Evolutionary conservation across 2,888 invertebrate genomes (phyloP).

Genomic region (Mythimna vitellina): DNA sequence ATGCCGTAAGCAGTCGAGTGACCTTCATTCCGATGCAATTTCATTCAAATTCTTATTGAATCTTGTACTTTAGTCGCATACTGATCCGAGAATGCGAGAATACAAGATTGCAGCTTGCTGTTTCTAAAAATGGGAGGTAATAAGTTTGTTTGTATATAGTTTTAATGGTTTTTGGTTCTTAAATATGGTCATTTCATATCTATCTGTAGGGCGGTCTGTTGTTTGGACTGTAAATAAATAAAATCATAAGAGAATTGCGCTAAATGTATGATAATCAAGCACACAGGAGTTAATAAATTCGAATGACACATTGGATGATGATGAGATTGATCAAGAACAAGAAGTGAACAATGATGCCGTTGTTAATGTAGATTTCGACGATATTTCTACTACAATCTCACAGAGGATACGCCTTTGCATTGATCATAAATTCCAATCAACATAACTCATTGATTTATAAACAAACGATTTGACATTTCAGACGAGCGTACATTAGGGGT

Average conservation of each 20-base stretch:
- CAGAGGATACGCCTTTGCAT: constrained; percentile 14
- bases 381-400: neutral
- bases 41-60: constrained; percentile 59
- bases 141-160: constrained; percentile 14
- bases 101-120: constrained; percentile 15
- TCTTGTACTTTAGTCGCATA: constrained; percentile 46
- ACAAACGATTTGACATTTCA: constrained; percentile 32
- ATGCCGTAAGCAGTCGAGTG: constrained; percentile 65
- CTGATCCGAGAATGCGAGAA: constrained; percentile 26
- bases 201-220: neutral
- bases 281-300: neutral
- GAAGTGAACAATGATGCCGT: constrained; percentile 1
- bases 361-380: constrained; percentile 10
- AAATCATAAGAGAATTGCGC: neutral
- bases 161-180: neutral
- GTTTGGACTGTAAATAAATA: neutral
- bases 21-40: constrained; percentile 67
- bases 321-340: neutral
- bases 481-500: constrained; percentile 33
- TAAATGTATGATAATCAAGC: neutral
- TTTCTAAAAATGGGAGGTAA: constrained; percentile 27
- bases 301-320: neutral
- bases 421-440: constrained; percentile 24
- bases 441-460: constrained; percentile 33
- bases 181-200: neutral